These are phyloP conservation scores for Tauraco hartlaubi DNA, from an alignment of 2,797 vertebrate species.

Conservation along the genomic window DNA sequence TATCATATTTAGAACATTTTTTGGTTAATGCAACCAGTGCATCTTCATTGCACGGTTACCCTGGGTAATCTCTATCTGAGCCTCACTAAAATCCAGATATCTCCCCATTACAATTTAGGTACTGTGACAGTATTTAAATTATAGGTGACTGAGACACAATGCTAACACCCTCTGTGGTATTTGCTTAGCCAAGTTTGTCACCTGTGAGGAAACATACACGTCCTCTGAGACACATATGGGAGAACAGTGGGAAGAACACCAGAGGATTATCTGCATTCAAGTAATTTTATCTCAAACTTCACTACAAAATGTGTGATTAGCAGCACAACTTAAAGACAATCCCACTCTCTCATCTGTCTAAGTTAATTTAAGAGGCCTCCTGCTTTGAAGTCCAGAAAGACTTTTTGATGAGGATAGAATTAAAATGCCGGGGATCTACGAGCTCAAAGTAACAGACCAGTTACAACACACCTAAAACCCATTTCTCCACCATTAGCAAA, in stretches of 20 bases:
- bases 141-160: not conserved
- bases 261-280: slow-evolving; percentile 24
- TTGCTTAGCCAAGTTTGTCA: not conserved
- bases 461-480: not conserved
- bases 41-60: not conserved
- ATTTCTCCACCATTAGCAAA: not conserved
- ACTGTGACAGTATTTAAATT: not conserved
- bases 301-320: slow-evolving; percentile 26
- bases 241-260: not conserved
- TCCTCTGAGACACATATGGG: not conserved
- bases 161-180: not conserved
- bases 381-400: slow-evolving; percentile 33
- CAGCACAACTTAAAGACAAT: slow-evolving; percentile 42
- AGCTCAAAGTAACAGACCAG: not conserved
- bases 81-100: not conserved
- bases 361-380: slow-evolving; percentile 27
- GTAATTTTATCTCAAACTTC: slow-evolving; percentile 1
- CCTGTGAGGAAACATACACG: not conserved
- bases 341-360: not conserved
- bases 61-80: not conserved
- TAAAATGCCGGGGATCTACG: not conserved
- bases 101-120: not conserved
- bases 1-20: not conserved
- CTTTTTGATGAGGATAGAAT: slow-evolving; percentile 7
- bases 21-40: not conserved